A percentile compares a stretch with the other conserved stretches of the same genome.
Evolutionary conservation across 2,113 vertebrate genomes (phyloP).

Genomic region (Polypterus bichir): DNA sequence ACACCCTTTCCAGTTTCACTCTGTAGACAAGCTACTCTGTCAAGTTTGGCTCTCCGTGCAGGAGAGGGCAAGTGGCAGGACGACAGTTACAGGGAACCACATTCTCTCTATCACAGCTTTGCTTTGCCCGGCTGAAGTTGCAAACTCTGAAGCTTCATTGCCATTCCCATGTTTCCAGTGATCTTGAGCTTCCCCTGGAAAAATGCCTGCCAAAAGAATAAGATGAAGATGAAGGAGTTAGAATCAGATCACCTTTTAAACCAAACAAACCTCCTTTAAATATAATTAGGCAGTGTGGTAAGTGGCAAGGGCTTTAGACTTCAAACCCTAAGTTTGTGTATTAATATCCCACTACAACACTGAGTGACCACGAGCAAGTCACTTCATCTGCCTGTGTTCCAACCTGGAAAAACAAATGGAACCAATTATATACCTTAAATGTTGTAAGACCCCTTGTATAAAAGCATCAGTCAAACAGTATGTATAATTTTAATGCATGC

Average conservation of each 20-base stretch:
- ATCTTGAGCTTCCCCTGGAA: constrained; percentile 89
- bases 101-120: constrained; percentile 64
- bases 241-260: not conserved
- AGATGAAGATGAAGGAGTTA: constrained; percentile 5
- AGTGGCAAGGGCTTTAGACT: too few species aligned
- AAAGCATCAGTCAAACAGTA: too few species aligned
- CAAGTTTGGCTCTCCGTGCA: not conserved
- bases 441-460: too few species aligned
- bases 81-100: not conserved
- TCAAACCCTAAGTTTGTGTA: too few species aligned
- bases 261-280: not conserved
- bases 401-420: too few species aligned
- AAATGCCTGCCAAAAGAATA: constrained; percentile 55
- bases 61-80: not conserved
- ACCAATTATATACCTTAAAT: too few species aligned
- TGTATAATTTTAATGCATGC: too few species aligned
- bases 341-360: too few species aligned
- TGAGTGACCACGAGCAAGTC: too few species aligned
- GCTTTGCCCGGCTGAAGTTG: constrained; percentile 70
- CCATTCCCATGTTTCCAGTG: constrained; percentile 79
- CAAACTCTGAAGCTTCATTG: constrained; percentile 86
- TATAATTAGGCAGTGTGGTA: too few species aligned
- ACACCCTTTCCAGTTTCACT: not conserved
- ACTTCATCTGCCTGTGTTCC: too few species aligned
- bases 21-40: not conserved